Base-by-base conservation (phyloP, 2,888 invertebrate genomes). In the Cremastinae sp. region DNA sequence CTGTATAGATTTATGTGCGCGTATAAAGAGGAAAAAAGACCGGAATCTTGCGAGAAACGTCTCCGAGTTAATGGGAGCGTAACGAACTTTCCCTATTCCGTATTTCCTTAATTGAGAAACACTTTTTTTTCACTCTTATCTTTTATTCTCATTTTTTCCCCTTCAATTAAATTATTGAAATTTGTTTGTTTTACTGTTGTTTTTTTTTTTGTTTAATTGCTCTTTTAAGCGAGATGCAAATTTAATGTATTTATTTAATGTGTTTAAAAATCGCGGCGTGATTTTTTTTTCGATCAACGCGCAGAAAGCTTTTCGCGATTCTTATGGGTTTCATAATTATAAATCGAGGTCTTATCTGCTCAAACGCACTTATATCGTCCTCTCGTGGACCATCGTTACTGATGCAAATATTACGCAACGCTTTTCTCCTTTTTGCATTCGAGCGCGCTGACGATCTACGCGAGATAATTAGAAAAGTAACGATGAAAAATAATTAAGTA, bases 331-430 rank as follows among this genome's bases (percentile, higher is more conserved):
- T 39, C 28, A 62, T 74, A 74, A 74, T 74, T 68, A 51, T 39
- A 20, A 20, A 74, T 56, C 10, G 28, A 18, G 79, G 78, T 3
- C 79, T 84, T 85, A 83, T 84, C 81, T 80, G 56, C 74, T 35
- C 22, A 8, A 62, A 62, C 62, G 62, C 73, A 75, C 80, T 78
- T n/a, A n/a, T n/a, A n/a, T n/a, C n/a, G 83, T 82, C 80, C 76
- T 69, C 73, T 51, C 62, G n/a, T 12, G 53, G 58, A 79, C 81
- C 78, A 82, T 84, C 82, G 84, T 84, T 82, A 37, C n/a, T n/a
- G n/a, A n/a, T 12, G 84, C 79, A 81, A 83, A 83, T n/a, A n/a
- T 84, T 83, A 83, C 74, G 66, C 82, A 53, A 74, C 81, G 80
- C 78, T 74, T 79, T 80, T 65, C 53, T 18, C 14, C 1, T 51